These are phyloP conservation scores for Otis tarda DNA, from an alignment of 2,113 vertebrate species.

Conservation along the genomic window DNA sequence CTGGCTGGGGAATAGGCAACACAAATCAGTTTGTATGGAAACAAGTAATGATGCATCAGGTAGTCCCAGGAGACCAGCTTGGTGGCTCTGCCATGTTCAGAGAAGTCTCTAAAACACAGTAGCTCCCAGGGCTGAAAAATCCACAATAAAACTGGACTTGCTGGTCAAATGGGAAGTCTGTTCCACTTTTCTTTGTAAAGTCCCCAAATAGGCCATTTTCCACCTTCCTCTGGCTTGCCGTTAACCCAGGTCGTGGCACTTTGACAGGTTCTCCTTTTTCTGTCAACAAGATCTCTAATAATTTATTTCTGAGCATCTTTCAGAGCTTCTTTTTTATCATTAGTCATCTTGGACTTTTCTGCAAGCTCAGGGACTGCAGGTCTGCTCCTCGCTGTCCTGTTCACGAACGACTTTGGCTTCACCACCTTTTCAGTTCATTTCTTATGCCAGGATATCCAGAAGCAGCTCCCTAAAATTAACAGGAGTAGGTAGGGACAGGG, in stretches of 20 bases:
- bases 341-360: not conserved
- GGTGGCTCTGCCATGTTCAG: rapidly evolving
- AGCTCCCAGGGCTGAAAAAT: not conserved
- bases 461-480: not conserved
- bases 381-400: not conserved
- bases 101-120: not conserved
- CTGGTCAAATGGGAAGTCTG: not conserved
- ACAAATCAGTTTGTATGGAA: not conserved
- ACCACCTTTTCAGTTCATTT: not conserved
- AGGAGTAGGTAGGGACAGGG: not conserved
- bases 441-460: not conserved
- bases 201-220: not conserved
- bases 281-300: not conserved
- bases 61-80: not conserved
- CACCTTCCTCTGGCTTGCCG: not conserved
- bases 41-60: not conserved
- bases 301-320: not conserved
- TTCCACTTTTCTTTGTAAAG: not conserved
- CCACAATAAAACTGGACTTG: not conserved
- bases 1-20: not conserved
- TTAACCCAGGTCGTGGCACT: not conserved
- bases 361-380: not conserved
- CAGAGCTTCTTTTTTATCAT: not conserved
- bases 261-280: not conserved
- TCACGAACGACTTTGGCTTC: not conserved